phyloP scores from a whole-genome alignment of 2,888 invertebrate species.

The Dromius quadrimaculatus region DNA sequence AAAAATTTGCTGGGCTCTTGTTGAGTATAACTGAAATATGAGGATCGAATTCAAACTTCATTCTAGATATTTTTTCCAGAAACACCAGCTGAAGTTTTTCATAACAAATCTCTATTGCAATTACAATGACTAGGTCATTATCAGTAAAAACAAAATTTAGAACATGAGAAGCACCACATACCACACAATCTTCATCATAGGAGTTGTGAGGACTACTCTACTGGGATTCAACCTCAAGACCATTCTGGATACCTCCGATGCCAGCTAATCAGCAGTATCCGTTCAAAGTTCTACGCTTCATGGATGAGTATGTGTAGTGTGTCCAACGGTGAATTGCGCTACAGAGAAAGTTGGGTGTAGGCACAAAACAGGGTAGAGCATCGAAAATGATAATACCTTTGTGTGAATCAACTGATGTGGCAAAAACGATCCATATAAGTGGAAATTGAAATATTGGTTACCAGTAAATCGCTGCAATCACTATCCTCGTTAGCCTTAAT shows the following conservation, averaged over 20 bases:
- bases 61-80: too few relatives aligned
- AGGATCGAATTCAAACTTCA: too few relatives aligned
- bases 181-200: too few relatives aligned
- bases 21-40: too few relatives aligned
- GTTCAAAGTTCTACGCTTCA: constrained; percentile 30
- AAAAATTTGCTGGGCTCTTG: too few relatives aligned
- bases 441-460: constrained; percentile 13
- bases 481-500: background rate
- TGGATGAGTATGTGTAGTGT: background rate
- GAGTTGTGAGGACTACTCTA: too few relatives aligned
- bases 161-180: too few relatives aligned
- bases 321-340: constrained; percentile 23
- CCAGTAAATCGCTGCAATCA: background rate
- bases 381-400: background rate
- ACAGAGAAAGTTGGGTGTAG: background rate
- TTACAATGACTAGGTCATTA: too few relatives aligned
- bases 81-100: too few relatives aligned
- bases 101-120: too few relatives aligned
- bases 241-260: background rate
- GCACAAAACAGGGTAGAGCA: background rate
- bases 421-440: constrained; percentile 4
- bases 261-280: constrained; percentile 29
- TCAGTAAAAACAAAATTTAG: too few relatives aligned
- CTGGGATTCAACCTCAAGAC: too few relatives aligned
- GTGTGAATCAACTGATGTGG: background rate